A percentile compares a stretch with the other conserved stretches of the same genome.
Conservation (phyloP, 2,888 invertebrate species). For the Volucella inflata region DNA sequence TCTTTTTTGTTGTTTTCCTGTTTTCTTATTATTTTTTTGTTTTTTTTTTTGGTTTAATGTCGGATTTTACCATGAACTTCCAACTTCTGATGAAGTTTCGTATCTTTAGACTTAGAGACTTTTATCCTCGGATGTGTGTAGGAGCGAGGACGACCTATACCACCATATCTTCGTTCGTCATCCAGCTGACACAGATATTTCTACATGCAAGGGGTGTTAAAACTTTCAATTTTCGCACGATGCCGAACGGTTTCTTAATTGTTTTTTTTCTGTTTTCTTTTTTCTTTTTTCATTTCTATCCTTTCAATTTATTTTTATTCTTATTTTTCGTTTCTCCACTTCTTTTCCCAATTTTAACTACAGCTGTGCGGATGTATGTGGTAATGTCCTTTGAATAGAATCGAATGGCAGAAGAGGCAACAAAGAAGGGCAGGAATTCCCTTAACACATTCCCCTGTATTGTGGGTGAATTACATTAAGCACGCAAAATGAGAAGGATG, state of each 20-base stretch:
- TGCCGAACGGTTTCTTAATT: slow-evolving; percentile 72
- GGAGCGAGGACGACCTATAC: not conserved
- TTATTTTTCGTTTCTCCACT: not conserved
- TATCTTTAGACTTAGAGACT: slow-evolving; percentile 14
- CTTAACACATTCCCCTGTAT: not conserved
- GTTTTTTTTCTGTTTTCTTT: slow-evolving; percentile 28
- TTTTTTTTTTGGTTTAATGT: slow-evolving; percentile 56
- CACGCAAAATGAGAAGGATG: slow-evolving; percentile 52
- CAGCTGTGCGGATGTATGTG: too few relatives aligned
- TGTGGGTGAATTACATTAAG: slow-evolving; percentile 35
- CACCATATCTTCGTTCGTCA: not conserved
- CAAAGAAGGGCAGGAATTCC: not conserved
- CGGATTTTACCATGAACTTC: slow-evolving; percentile 73
- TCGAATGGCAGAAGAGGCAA: too few relatives aligned
- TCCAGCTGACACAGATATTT: slow-evolving; percentile 67
- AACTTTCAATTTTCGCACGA: slow-evolving; percentile 74
- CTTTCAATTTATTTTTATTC: slow-evolving; percentile 25
- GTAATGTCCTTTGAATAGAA: slow-evolving; percentile 22
- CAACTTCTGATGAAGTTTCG: slow-evolving; percentile 67
- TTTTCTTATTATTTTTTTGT: slow-evolving; percentile 29
- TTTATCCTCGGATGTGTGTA: not conserved
- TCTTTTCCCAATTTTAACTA: slow-evolving; percentile 12
- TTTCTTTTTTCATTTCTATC: slow-evolving; percentile 49
- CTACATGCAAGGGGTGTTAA: not conserved
- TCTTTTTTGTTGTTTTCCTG: not conserved